Conservation (phyloP, 2,113 vertebrate species). For the Desmodus rotundus region DNA sequence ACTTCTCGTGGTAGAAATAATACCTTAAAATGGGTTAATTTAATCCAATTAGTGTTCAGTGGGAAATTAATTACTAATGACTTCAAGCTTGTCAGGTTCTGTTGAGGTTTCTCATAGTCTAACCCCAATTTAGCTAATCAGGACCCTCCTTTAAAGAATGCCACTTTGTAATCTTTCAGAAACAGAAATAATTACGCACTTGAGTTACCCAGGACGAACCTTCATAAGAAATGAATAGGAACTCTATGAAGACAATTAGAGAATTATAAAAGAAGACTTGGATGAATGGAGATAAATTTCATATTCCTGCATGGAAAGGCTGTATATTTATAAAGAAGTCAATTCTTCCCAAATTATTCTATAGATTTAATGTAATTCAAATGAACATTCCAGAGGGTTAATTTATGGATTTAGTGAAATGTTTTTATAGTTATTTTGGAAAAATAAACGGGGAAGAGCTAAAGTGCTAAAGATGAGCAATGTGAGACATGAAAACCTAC, state of each 20-base stretch:
- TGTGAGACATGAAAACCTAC: neutral
- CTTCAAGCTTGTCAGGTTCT: conserved; percentile 65
- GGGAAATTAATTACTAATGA: conserved; percentile 70
- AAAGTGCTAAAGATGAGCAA: neutral
- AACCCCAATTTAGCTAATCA: conserved; percentile 68
- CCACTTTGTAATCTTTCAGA: conserved; percentile 57
- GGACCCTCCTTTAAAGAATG: conserved; percentile 57
- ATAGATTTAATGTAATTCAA: conserved; percentile 23
- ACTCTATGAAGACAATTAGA: conserved; percentile 37
- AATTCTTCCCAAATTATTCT: neutral
- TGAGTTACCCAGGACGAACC: conserved; percentile 44
- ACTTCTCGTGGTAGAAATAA: conserved; percentile 49
- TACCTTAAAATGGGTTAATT: conserved; percentile 64
- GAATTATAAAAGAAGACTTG: neutral
- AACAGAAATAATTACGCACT: conserved; percentile 68
- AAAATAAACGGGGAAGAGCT: neutral
- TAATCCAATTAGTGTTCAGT: conserved; percentile 69
- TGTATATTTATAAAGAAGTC: neutral
- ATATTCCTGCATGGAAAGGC: conserved; percentile 13
- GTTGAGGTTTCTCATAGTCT: conserved; percentile 56
- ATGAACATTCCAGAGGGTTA: neutral
- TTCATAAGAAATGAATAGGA: conserved; percentile 50
- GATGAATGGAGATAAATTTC: conserved; percentile 26
- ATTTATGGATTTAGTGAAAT: neutral
- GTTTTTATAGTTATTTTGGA: neutral